Evolutionary conservation across 2,888 invertebrate species (phyloP).

Genomic region (Aporophyla lueneburgensis): DNA sequence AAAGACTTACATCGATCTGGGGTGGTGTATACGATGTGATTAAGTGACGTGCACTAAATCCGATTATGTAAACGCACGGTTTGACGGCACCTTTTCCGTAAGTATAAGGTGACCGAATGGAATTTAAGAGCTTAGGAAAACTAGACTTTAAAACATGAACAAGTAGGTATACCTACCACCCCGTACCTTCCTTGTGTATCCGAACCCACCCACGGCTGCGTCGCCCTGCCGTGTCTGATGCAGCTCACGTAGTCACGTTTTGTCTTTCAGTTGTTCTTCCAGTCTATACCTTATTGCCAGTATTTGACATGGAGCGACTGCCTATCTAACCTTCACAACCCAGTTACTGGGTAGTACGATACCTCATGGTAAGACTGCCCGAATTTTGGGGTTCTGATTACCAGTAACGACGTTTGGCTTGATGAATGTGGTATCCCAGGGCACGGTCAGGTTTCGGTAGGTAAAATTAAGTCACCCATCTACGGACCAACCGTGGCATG

Average conservation of each 20-base stretch:
- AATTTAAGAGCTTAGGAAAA: constrained; percentile 3
- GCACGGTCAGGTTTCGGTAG: no score
- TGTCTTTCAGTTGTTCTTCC: background rate
- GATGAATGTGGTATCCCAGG: no score
- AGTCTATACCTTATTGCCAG: no score
- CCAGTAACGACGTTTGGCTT: no score
- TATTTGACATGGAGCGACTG: no score
- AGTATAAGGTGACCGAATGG: constrained; percentile 18
- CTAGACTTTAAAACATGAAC: background rate
- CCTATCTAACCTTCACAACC: no score
- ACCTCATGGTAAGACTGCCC: no score
- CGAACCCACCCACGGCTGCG: background rate
- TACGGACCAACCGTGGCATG: no score
- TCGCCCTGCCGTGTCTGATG: background rate
- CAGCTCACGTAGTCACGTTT: background rate
- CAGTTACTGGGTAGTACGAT: no score
- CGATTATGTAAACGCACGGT: constrained; percentile 44
- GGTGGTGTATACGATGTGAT: constrained; percentile 18
- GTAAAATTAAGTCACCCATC: no score
- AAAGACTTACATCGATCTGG: constrained; percentile 35
- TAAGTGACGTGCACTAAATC: constrained; percentile 47
- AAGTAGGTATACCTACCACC: background rate
- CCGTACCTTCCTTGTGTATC: background rate
- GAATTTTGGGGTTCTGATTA: no score
- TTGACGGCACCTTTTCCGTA: constrained; percentile 40